phyloP scores from a whole-genome alignment of 2,797 vertebrate species.

The Pelochelys cantorii region DNA sequence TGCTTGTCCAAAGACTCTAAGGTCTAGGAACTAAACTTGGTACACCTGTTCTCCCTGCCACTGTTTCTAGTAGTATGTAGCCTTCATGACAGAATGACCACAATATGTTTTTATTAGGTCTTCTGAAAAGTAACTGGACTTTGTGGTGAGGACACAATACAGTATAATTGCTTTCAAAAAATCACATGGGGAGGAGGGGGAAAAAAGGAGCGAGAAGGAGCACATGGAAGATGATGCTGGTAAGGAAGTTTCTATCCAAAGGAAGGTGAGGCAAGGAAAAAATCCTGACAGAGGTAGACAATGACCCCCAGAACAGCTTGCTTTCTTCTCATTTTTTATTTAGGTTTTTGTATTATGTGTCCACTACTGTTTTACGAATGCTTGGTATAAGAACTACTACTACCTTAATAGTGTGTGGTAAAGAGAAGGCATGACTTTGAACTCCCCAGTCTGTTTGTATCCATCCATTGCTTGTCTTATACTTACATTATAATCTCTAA shows the following conservation, averaged over 20 bases:
- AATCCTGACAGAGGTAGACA: not conserved
- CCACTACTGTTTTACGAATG: not conserved
- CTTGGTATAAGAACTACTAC: constrained; percentile 4
- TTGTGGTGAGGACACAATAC: not conserved
- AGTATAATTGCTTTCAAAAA: not conserved
- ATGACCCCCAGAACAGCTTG: not conserved
- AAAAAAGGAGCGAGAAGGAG: not conserved
- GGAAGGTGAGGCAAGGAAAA: not conserved
- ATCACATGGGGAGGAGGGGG: not conserved
- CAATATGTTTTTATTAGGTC: not conserved
- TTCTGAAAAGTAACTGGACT: not conserved
- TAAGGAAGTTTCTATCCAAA: not conserved
- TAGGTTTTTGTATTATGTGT: not conserved
- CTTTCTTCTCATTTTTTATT: not conserved
- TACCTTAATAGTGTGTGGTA: not conserved
- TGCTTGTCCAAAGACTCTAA: not conserved
- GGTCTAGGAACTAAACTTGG: constrained; percentile 10
- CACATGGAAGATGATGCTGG: not conserved
- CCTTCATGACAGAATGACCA: not conserved
- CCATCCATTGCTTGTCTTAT: not conserved
- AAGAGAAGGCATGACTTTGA: not conserved
- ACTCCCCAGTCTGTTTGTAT: not conserved
- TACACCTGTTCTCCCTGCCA: too few relatives aligned
- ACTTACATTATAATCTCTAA: too few relatives aligned
- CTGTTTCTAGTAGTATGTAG: not conserved